Base-by-base conservation (phyloP, 2,888 invertebrate species). In the Athalia cordata region DNA sequence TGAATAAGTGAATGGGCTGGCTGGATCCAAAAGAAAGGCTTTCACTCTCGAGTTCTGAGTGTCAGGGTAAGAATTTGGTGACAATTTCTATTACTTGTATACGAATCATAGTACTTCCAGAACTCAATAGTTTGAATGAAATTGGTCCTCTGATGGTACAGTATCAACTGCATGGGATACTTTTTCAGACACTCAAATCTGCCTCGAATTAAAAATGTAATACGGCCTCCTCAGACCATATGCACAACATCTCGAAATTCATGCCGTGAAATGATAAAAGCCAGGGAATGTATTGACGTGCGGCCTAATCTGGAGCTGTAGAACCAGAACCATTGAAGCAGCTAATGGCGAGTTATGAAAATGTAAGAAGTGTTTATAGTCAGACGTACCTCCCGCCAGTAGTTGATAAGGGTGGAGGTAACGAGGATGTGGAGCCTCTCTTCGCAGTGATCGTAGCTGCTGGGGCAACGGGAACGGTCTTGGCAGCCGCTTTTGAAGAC, bases 341-440 rank as follows among this genome's bases (percentile, higher is more conserved):
- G 47, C 72, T 75, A 75, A 75, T 52, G 75, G 45, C 50, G 64
- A 72, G 59, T 47, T 47, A 59, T 72, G 72, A 9, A 72, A 68
- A 76, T 78, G 81, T 82, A 77, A 64, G 77, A 45, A 45, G 78
- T 65, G 74, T 77, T 66, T 59, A 79, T 81, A 78, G 50, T 62
- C 64, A 43, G 77, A 84, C 85, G 86, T 86, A 90, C 90, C 88
- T 90, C 85, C 89, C 89, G 67, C 87, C 85, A 78, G 87, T 87
- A 66, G 85, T 86, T 29, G 84, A 84, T 6, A 85, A 80, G 65
- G 87, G 86, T 64, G 87, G 84, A n/a, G 89, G 89, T 65, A 90
- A 80, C 11, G 90, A 89, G 11, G 84, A 84, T 0, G 90, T 89
- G 7, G 90, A 89, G 6, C 87, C 88, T 61, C 90, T 85, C 77